Conservation (phyloP, 2,888 invertebrate genomes). For the Muschampia plurimacula region DNA sequence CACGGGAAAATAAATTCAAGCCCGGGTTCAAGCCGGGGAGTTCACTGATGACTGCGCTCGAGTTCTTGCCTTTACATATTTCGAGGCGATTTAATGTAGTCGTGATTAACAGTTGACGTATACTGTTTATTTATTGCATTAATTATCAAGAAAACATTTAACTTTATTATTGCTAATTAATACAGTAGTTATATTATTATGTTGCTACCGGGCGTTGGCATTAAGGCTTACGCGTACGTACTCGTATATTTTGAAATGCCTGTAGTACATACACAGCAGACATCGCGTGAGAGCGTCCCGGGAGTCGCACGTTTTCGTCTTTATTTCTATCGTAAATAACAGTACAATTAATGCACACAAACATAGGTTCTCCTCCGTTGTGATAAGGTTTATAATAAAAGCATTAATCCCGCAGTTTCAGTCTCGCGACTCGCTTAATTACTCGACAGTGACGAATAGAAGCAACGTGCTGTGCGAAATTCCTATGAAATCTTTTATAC, state of each 20-base stretch:
- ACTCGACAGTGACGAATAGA: slow-evolving; percentile 73
- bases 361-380: slow-evolving; percentile 46
- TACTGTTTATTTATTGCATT: slow-evolving; percentile 22
- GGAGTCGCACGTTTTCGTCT: slow-evolving; percentile 64
- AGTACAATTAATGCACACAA: slow-evolving; percentile 37
- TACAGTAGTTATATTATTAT: slow-evolving; percentile 39
- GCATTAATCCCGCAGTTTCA: slow-evolving; percentile 49
- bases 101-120: slow-evolving; percentile 26
- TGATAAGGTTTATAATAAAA: slow-evolving; percentile 48
- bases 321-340: slow-evolving; percentile 46
- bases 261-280: slow-evolving; percentile 57
- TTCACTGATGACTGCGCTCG: no score
- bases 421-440: slow-evolving; percentile 63
- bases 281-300: slow-evolving; percentile 72
- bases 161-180: slow-evolving; percentile 53
- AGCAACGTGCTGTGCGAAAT: slow-evolving; percentile 74
- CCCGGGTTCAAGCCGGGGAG: no score
- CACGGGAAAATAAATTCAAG: no score
- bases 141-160: slow-evolving; percentile 20
- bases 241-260: slow-evolving; percentile 41
- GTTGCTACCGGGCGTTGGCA: slow-evolving; percentile 64
- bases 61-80: no score
- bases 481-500: slow-evolving; percentile 71
- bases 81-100: neutral
- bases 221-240: slow-evolving; percentile 50